These are phyloP conservation scores for Threskiornis aethiopicus DNA, from an alignment of 2,797 vertebrate species.

Conservation along the genomic window DNA sequence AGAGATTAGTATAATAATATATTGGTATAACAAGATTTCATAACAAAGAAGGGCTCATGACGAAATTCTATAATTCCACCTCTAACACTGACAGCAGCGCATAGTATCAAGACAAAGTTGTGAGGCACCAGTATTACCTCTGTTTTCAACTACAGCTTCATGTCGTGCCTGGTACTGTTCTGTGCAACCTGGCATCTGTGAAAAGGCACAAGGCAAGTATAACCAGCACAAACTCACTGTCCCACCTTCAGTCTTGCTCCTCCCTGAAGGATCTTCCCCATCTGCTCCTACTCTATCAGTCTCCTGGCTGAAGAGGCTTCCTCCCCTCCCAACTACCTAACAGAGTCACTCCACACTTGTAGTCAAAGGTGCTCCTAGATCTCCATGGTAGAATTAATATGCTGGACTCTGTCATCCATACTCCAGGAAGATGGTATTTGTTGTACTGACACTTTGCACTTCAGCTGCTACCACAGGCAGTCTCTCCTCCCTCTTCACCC, in stretches of 20 bases:
- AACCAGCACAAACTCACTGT: background rate
- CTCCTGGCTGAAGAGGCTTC: background rate
- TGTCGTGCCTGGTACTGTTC: background rate
- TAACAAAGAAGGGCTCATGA: background rate
- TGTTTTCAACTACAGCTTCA: background rate
- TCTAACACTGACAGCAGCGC: background rate
- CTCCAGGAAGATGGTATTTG: background rate
- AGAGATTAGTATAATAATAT: background rate
- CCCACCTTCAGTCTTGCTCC: background rate
- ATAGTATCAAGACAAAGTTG: background rate
- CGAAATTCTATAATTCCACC: background rate
- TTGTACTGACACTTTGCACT: background rate
- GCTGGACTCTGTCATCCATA: background rate
- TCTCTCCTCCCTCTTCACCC: background rate
- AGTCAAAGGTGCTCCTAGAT: background rate
- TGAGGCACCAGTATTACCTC: background rate
- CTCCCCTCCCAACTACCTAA: background rate
- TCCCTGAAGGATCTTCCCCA: background rate
- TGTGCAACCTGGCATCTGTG: background rate
- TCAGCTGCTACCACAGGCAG: background rate
- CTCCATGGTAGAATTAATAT: fast-evolving
- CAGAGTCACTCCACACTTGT: background rate
- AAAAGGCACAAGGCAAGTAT: background rate
- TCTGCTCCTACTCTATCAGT: background rate
- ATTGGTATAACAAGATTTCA: background rate